These are phyloP conservation scores for Nyctibius grandis DNA, from an alignment of 2,797 vertebrate genomes.

Conservation along the genomic window DNA sequence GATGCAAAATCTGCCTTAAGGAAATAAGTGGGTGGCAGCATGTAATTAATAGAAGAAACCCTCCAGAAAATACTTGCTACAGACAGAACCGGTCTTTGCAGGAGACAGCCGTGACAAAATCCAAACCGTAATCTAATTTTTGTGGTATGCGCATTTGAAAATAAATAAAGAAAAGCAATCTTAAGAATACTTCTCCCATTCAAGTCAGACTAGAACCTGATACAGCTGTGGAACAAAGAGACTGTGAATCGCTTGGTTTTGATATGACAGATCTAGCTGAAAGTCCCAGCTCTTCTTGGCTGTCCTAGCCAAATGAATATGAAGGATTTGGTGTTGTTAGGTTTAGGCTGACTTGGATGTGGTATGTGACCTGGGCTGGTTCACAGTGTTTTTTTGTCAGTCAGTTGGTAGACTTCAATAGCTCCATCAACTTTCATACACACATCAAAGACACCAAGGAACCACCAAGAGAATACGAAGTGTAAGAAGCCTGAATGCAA, in stretches of 20 bases:
- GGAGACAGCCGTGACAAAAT: slow-evolving; percentile 55
- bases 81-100: slow-evolving; percentile 48
- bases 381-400: neutral
- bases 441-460: neutral
- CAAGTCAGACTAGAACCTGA: slow-evolving; percentile 41
- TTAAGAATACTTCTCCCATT: slow-evolving; percentile 34
- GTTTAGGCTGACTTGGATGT: neutral
- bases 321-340: neutral
- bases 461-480: neutral
- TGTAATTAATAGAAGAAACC: slow-evolving; percentile 59
- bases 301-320: neutral
- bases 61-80: slow-evolving; percentile 51
- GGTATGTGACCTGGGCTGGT: neutral
- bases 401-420: neutral
- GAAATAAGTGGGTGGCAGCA: slow-evolving; percentile 56
- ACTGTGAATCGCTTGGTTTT: neutral
- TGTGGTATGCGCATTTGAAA: slow-evolving; percentile 53
- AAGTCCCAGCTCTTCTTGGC: neutral
- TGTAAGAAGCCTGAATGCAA: neutral
- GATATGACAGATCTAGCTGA: neutral
- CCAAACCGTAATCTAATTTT: slow-evolving; percentile 56
- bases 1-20: slow-evolving; percentile 55
- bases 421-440: neutral
- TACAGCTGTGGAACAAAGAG: neutral
- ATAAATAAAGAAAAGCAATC: slow-evolving; percentile 53